These are phyloP conservation scores for Lissocephala sabroskyi DNA, from an alignment of 2,888 invertebrate genomes.

Conservation along the genomic window DNA sequence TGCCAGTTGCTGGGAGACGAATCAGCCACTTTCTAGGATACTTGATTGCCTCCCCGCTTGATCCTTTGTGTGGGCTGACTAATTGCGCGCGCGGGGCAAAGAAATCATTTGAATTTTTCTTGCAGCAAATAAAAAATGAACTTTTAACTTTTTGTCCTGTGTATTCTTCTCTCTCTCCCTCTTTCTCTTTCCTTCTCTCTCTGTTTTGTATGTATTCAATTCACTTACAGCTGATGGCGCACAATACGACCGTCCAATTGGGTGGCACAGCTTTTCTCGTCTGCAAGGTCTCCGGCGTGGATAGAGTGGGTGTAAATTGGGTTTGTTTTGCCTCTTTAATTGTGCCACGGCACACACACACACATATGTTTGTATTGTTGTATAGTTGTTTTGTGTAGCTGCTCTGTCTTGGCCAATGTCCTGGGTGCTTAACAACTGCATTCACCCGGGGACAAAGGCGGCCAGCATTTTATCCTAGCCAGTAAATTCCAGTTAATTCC, in stretches of 20 bases:
- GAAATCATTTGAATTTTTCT: background rate
- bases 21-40: too few relatives aligned
- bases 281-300: constrained; percentile 73
- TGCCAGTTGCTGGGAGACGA: background rate
- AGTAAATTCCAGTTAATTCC: constrained; percentile 19
- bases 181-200: constrained; percentile 9
- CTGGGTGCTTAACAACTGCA: background rate
- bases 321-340: constrained; percentile 68
- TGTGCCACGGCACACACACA: constrained; percentile 23
- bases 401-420: background rate
- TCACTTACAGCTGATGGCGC: constrained; percentile 72
- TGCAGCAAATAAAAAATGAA: constrained; percentile 49
- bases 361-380: too few relatives aligned
- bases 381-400: too few relatives aligned
- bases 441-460: background rate
- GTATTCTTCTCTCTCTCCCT: constrained; percentile 9
- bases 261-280: constrained; percentile 73
- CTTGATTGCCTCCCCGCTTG: too few relatives aligned
- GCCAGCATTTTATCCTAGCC: constrained; percentile 18
- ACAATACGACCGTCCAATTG: constrained; percentile 73
- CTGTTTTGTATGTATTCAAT: constrained; percentile 1
- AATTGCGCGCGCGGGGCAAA: constrained; percentile 31
- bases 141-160: constrained; percentile 65
- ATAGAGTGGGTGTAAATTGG: constrained; percentile 74
- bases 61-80: too few relatives aligned